A percentile compares a stretch with the other conserved stretches of the same genome.
phyloP scores from a whole-genome alignment of 2,888 invertebrate genomes.

The Torymus aiolomorphi region DNA sequence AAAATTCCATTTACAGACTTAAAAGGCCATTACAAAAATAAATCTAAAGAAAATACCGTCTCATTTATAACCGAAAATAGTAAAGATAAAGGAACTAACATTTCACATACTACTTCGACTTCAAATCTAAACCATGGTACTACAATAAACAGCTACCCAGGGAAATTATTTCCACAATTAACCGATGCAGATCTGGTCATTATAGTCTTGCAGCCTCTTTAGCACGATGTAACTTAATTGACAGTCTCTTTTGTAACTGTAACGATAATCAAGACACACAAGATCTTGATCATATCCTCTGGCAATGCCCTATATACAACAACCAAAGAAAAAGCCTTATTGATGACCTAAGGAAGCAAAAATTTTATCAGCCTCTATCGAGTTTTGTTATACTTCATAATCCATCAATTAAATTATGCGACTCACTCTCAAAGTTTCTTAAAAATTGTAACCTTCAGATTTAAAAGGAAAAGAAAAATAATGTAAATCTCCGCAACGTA shows the following conservation, averaged over 20 bases:
- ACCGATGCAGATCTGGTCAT: neutral
- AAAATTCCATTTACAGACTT: conserved; percentile 11
- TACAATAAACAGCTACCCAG: neutral
- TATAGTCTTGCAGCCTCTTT: conserved; percentile 2
- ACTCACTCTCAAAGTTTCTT: neutral
- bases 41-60: neutral
- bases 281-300: neutral
- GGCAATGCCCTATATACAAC: neutral
- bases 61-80: neutral
- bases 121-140: conserved; percentile 14
- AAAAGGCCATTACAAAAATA: neutral
- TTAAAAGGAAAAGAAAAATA: neutral
- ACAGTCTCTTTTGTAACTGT: conserved; percentile 2
- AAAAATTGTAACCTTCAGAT: conserved; percentile 2
- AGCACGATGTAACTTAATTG: neutral
- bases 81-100: neutral
- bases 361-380: neutral
- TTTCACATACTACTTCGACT: neutral
- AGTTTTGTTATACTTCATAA: conserved; percentile 10
- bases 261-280: neutral
- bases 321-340: too few species aligned
- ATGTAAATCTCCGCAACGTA: too few species aligned
- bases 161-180: conserved; percentile 2
- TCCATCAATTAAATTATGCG: neutral
- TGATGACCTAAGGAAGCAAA: conserved; percentile 1